Conservation (phyloP, 1,140 invertebrate genomes). For the Bemisia tabaci region DNA sequence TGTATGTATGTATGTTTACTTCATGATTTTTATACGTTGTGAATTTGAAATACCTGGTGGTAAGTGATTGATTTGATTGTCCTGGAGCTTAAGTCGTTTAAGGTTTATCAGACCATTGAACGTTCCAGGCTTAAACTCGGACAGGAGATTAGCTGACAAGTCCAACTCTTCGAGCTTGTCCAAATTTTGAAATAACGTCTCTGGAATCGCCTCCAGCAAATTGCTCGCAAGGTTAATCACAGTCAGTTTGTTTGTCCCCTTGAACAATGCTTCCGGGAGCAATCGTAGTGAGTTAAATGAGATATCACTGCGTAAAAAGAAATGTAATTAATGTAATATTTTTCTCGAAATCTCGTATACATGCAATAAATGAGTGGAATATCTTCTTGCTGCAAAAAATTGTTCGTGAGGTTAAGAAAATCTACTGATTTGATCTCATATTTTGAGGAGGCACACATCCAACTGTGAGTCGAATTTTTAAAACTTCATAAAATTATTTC, state of each 20-base stretch:
- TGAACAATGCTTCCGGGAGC: slow-evolving; percentile 36
- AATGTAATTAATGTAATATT: no score
- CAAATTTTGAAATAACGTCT: slow-evolving; percentile 31
- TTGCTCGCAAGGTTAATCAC: slow-evolving; percentile 37
- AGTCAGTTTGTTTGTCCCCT: slow-evolving; percentile 29
- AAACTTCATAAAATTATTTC: no score
- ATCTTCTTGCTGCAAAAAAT: no score
- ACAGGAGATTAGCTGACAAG: slow-evolving; percentile 34
- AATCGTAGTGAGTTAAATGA: slow-evolving; percentile 52
- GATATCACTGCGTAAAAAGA: slow-evolving; percentile 37
- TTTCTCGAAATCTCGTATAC: no score
- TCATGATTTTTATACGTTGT: neutral
- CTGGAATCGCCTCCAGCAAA: slow-evolving; percentile 29
- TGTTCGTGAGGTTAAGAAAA: no score
- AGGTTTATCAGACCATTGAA: slow-evolving; percentile 48
- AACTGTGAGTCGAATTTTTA: no score
- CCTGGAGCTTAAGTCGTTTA: slow-evolving; percentile 51
- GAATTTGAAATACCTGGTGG: slow-evolving; percentile 25
- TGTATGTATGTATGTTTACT: no score
- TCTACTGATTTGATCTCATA: no score
- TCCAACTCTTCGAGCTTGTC: slow-evolving; percentile 37
- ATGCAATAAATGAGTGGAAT: no score
- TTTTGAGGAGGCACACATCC: no score
- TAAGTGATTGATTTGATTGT: slow-evolving; percentile 47
- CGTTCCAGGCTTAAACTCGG: slow-evolving; percentile 32